These are phyloP conservation scores for Podiceps cristatus DNA, from an alignment of 2,113 vertebrate genomes.

Conservation along the genomic window DNA sequence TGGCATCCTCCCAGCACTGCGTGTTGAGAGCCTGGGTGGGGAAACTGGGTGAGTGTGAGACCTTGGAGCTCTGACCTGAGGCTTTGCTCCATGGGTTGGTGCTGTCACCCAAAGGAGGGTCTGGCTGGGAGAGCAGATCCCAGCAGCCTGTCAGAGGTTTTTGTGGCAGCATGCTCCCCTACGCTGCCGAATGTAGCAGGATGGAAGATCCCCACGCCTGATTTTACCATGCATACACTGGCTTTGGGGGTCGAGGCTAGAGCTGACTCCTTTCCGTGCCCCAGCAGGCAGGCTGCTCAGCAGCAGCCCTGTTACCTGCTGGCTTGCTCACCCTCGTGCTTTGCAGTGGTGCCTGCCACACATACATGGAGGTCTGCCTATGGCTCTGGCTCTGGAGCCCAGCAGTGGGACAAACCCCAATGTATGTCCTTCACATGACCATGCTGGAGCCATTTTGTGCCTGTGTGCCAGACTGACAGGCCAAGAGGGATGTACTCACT, in stretches of 20 bases:
- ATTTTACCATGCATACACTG: fast-evolving
- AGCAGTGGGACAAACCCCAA: not conserved
- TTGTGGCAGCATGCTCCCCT: not conserved
- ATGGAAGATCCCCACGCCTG: not conserved
- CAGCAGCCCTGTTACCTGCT: not conserved
- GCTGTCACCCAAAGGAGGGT: not conserved
- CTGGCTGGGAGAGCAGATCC: not conserved
- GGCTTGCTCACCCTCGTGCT: not conserved
- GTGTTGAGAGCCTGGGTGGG: not conserved
- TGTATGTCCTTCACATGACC: not conserved
- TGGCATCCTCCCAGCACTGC: not conserved
- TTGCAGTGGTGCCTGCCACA: not conserved
- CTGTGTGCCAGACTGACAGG: not conserved
- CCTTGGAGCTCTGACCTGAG: fast-evolving
- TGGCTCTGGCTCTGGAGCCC: not conserved
- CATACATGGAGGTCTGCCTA: not conserved
- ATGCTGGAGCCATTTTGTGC: not conserved
- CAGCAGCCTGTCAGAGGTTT: not conserved
- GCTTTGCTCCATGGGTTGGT: not conserved
- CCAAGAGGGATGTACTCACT: not conserved
- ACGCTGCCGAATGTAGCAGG: not conserved
- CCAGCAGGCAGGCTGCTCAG: not conserved
- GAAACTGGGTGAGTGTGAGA: not conserved
- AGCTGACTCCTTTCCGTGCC: not conserved
- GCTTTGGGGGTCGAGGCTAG: not conserved